Conservation (phyloP, 2,113 vertebrate species). For the Centropristis striata region DNA sequence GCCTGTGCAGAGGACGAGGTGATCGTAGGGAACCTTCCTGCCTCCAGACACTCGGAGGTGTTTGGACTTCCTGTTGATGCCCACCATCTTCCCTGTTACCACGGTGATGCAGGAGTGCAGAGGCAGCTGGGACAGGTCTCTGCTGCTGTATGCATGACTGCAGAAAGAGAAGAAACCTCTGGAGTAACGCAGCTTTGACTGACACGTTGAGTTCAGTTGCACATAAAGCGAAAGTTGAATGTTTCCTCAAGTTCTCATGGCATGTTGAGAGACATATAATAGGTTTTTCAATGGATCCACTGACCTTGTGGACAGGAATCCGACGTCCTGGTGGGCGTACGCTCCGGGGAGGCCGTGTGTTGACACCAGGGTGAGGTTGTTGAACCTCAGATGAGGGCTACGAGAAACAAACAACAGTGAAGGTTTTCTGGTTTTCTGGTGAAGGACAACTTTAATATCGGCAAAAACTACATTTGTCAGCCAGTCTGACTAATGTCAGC, state of each 20-base stretch:
- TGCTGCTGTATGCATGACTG: constrained; percentile 91
- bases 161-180: neutral
- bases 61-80: constrained; percentile 90
- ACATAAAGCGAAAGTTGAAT: neutral
- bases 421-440: too few species aligned
- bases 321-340: constrained; percentile 66
- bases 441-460: constrained; percentile 1
- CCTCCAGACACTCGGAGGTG: constrained; percentile 85
- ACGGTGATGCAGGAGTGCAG: constrained; percentile 88
- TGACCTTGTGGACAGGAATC: constrained; percentile 93
- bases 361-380: constrained; percentile 93
- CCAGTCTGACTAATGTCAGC: neutral
- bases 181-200: neutral
- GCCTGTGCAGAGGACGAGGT: constrained; percentile 93
- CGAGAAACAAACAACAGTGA: constrained; percentile 29
- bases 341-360: constrained; percentile 88
- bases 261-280: neutral
- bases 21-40: constrained; percentile 88
- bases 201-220: neutral
- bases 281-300: neutral
- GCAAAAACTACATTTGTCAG: neutral
- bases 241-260: neutral
- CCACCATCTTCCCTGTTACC: constrained; percentile 91
- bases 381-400: constrained; percentile 94
- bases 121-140: constrained; percentile 88